Base-by-base conservation (phyloP, 2,888 invertebrate genomes). In the Argynnis bischoffii region DNA sequence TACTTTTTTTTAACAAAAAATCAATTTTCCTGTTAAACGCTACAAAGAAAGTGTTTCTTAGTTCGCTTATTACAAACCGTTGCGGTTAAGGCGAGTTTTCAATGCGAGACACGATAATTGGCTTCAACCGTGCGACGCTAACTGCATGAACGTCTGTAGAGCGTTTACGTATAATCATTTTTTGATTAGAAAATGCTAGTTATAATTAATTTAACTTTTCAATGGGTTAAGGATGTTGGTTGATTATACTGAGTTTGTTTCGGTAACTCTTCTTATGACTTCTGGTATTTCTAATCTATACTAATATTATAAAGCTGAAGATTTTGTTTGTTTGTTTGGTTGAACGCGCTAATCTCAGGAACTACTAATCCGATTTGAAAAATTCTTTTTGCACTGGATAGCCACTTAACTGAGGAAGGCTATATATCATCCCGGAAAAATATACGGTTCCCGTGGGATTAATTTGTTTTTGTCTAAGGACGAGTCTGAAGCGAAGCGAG, bases 71-170 rank as follows among this genome's bases (percentile, higher is more conserved):
- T 70, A 71, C 60, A 71, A 70, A 70, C 72, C 69, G 65, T 70
- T 72, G 75, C 66, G 75, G 75, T 72, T 56, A 1, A 47, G 74
- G 75, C 69, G 64, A 70, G 74, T 70, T 70, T 75, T 74, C 74
- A 74, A 74, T 74, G 71, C 35, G 64, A 64, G 66, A 66, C 51
- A 69, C 67, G 69, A 66, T 75, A 75, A 75, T 75, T 75, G 75
- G 72, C 70, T 73, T 67, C 69, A 66, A 67, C 55, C 67, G 71
- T 64, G 70, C 67, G 66, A 53, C 63, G 70, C 70, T 71, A 74
- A 72, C 70, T 69, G 73, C 69, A 69, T 67, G 69, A 69, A 65
- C 69, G 69, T 67, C 63, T 51, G 72, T 54, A 18, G 46, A 35
- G 51, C 61, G 66, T 55, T 66, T 61, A 61, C 35, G 21, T 61